Percentiles rank a stretch among this genome's conserved stretches.
phyloP scores from a whole-genome alignment of 2,888 invertebrate species.

The Hofmannophila pseudospretella region DNA sequence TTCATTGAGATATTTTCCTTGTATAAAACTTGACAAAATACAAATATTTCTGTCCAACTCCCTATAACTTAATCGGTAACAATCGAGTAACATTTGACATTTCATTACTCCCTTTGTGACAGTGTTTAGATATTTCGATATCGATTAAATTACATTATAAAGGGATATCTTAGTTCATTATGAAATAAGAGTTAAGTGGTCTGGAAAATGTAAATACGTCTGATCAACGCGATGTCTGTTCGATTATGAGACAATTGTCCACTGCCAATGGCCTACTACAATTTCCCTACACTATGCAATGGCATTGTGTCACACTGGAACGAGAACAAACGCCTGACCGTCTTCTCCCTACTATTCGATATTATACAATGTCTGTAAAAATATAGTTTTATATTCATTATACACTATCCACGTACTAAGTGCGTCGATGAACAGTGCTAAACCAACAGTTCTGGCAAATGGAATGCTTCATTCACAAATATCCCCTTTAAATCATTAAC shows the following conservation, averaged over 20 bases:
- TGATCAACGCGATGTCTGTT: slow-evolving; percentile 26
- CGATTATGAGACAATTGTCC: slow-evolving; percentile 8
- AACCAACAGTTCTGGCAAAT: slow-evolving; percentile 59
- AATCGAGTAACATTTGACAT: slow-evolving; percentile 67
- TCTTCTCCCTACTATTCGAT: slow-evolving; percentile 30
- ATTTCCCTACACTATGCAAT: slow-evolving; percentile 8
- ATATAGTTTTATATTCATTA: slow-evolving; percentile 45
- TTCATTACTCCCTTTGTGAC: slow-evolving; percentile 70
- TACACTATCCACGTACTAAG: slow-evolving; percentile 50
- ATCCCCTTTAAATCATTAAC: slow-evolving; percentile 58
- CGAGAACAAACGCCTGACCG: slow-evolving; percentile 32
- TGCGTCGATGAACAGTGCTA: slow-evolving; percentile 70
- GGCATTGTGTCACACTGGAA: slow-evolving; percentile 18
- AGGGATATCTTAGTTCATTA: slow-evolving; percentile 45
- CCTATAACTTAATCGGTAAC: slow-evolving; percentile 71
- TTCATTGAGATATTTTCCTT: slow-evolving; percentile 71
- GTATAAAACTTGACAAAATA: slow-evolving; percentile 77
- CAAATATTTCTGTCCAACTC: slow-evolving; percentile 67
- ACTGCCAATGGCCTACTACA: not conserved
- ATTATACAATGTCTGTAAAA: slow-evolving; percentile 54
- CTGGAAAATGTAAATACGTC: slow-evolving; percentile 47
- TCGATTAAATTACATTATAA: slow-evolving; percentile 37
- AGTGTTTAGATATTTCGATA: slow-evolving; percentile 45
- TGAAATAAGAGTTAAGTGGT: slow-evolving; percentile 35
- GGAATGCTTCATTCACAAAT: slow-evolving; percentile 71